Conservation (phyloP, 2,113 vertebrate genomes). For the Budorcas taxicolor region DNA sequence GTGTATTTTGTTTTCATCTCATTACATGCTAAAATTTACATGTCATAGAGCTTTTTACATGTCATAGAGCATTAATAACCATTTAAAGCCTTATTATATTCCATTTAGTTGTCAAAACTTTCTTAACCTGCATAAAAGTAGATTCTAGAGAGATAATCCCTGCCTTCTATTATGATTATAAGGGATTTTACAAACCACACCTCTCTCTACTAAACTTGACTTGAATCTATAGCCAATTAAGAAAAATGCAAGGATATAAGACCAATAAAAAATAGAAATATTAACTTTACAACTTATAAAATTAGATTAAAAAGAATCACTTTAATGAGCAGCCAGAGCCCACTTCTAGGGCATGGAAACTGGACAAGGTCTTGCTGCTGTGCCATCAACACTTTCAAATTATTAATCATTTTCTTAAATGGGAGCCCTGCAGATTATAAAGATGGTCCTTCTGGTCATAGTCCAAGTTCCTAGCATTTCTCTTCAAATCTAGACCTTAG, state of each 20-base stretch:
- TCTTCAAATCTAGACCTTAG: neutral
- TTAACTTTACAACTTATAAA: neutral
- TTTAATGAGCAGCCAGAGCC: neutral
- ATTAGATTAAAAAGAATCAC: neutral
- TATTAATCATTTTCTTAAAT: neutral
- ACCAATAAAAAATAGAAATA: neutral
- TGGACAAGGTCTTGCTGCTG: neutral
- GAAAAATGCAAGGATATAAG: neutral
- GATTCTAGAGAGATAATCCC: neutral
- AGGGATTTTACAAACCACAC: neutral
- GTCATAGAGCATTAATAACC: neutral
- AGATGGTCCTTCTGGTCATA: neutral
- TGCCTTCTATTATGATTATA: neutral
- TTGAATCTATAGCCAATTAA: neutral
- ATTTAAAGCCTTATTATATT: conserved; percentile 4
- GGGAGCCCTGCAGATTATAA: neutral
- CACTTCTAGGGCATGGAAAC: neutral
- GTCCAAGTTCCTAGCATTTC: neutral
- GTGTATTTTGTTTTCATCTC: neutral
- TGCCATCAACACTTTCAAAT: neutral
- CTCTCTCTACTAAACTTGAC: neutral
- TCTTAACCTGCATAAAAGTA: neutral
- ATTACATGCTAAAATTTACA: neutral
- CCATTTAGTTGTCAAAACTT: neutral
- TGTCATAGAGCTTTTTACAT: neutral